Evolutionary conservation across 1,140 invertebrate genomes (phyloP), one percentile per base, ranked within the genome.

Genomic region (Lysiphlebus fabarum): DNA sequence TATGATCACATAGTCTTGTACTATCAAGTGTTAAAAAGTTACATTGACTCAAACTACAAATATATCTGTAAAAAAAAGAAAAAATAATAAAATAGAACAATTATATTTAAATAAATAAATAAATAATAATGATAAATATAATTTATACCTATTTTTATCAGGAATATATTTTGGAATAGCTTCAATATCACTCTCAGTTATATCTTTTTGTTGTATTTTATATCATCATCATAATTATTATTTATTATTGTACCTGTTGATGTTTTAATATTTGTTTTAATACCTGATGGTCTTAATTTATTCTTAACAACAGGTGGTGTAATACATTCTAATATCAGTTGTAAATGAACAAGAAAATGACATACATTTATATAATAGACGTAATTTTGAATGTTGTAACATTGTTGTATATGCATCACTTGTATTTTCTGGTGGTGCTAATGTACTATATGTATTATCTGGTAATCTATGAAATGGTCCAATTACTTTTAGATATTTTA

Each of bases 1-100:
- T 82, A 70, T 92, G 90, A 71, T 82, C 82, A 40, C 85, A 81
- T 34, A 91, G 78, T 82, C 89, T 89, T 4, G 76, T 79, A 66
- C 90, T 88, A 67, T 89, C 86, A 0, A 86, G 81, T 2, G 87
- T 88, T 56, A 88, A 81, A 69, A 90, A 90, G 59, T 82, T 82
- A 67, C 90, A 92, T 60, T 79, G 83, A 12, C 79, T 71, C 0
- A 87, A 85, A 10, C 87, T 86, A 69, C 90, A 91, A 0, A 86
- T 84, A 66, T 84, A 87, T 58, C 82, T 78, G 62, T 7, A 51
- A 40, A 8, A 11, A 11, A 36, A 7, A 6, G 44, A n/a, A 33
- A 37, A 59, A 6, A 40, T 36, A 44, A 42, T 47, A 33, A 43
- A 43, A 9, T 7, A 45, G 42, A 49, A 57, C 45, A 53, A 53